phyloP scores from a whole-genome alignment of 2,888 invertebrate genomes.

The Bibio marci region DNA sequence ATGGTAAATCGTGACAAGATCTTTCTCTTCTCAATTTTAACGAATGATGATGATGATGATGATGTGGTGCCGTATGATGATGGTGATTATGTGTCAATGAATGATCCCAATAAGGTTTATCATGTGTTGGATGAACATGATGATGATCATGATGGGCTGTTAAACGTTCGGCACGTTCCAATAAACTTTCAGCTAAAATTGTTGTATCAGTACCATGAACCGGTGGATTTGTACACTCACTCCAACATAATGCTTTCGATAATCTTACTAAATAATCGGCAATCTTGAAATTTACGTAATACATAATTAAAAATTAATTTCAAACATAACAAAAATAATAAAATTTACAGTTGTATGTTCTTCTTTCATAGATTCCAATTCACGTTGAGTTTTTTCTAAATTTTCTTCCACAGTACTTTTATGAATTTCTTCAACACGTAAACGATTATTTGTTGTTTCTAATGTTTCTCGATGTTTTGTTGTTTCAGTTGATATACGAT shows the following conservation, averaged over 20 bases:
- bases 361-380: slow-evolving; percentile 44
- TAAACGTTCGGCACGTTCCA: slow-evolving; percentile 66
- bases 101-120: slow-evolving; percentile 13
- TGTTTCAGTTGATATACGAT: slow-evolving; percentile 53
- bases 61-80: slow-evolving; percentile 9
- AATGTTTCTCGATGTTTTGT: slow-evolving; percentile 38
- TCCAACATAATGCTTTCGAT: slow-evolving; percentile 51
- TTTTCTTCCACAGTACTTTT: slow-evolving; percentile 54
- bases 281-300: too few relatives aligned
- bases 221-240: slow-evolving; percentile 25
- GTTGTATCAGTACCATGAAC: slow-evolving; percentile 25
- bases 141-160: slow-evolving; percentile 21
- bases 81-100: slow-evolving; percentile 11
- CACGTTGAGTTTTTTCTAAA: slow-evolving; percentile 62
- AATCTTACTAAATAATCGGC: slow-evolving; percentile 69
- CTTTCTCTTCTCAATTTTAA: slow-evolving; percentile 60
- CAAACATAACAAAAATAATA: neutral
- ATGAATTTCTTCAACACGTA: slow-evolving; percentile 46
- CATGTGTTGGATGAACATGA: slow-evolving; percentile 4
- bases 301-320: slow-evolving; percentile 13
- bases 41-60: slow-evolving; percentile 29
- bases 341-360: slow-evolving; percentile 20
- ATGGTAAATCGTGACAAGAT: slow-evolving; percentile 61
- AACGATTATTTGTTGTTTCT: slow-evolving; percentile 46
- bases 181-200: slow-evolving; percentile 50